A percentile compares a stretch with the other conserved stretches of the same genome.
phyloP scores from a whole-genome alignment of 2,113 vertebrate genomes.

The Chlamydotis undulata region DNA sequence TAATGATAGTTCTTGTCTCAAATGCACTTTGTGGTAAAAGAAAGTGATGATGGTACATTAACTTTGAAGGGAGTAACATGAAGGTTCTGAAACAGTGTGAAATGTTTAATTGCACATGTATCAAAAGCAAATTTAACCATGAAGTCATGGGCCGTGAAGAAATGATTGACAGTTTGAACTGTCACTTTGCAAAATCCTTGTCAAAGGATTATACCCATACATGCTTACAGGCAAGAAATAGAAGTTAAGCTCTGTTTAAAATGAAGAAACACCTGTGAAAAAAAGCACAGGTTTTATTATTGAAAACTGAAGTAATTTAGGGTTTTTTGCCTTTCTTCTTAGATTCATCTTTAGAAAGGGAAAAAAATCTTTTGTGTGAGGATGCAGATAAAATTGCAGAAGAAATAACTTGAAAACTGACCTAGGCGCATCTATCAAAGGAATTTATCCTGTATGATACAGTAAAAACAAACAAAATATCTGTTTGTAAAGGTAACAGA shows the following conservation, averaged over 20 bases:
- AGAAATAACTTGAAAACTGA: neutral
- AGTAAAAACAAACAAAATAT: neutral
- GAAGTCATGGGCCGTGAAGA: conserved; percentile 9
- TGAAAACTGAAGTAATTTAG: neutral
- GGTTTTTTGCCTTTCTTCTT: neutral
- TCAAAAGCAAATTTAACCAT: conserved; percentile 65
- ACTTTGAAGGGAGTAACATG: conserved; percentile 32
- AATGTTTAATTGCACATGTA: conserved; percentile 52
- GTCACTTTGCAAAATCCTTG: neutral
- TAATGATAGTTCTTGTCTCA: conserved; percentile 44
- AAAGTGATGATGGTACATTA: conserved; percentile 22
- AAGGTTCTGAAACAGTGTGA: conserved; percentile 53
- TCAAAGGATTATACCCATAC: neutral
- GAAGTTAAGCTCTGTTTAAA: neutral
- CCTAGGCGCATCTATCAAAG: neutral
- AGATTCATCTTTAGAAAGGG: neutral
- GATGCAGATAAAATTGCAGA: neutral
- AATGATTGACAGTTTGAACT: conserved; percentile 2
- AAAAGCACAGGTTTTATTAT: neutral
- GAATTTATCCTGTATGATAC: neutral
- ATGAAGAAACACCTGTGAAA: neutral
- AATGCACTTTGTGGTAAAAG: conserved; percentile 21
- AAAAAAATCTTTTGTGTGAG: neutral
- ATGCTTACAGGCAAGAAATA: neutral
- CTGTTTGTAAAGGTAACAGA: neutral